A percentile compares a stretch with the other conserved stretches of the same genome.
These are phyloP conservation scores for Amiota minor DNA, from an alignment of 2,888 invertebrate genomes.

Conservation along the genomic window DNA sequence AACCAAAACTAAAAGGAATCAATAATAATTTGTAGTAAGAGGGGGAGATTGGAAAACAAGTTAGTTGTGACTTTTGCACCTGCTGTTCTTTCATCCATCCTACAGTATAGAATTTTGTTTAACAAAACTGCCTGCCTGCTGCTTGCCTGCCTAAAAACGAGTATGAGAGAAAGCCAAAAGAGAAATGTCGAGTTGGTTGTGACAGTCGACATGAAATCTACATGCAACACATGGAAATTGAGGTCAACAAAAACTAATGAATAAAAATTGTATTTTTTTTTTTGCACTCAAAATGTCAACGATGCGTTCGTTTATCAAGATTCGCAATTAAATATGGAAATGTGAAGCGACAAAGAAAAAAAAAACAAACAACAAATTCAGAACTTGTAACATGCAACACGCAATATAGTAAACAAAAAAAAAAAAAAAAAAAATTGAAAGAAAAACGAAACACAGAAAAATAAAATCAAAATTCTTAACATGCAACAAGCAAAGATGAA, in stretches of 20 bases:
- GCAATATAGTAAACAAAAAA: not conserved
- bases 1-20: not conserved
- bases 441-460: too few relatives aligned
- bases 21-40: not conserved
- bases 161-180: not conserved
- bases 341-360: conserved; percentile 44
- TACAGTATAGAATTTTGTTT: not conserved
- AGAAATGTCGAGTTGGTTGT: not conserved
- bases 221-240: conserved; percentile 20
- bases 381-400: not conserved
- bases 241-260: conserved; percentile 26
- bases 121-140: not conserved
- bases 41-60: not conserved
- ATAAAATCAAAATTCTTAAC: too few relatives aligned
- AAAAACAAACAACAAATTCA: not conserved
- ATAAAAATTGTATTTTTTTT: conserved; percentile 1
- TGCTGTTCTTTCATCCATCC: too few relatives aligned
- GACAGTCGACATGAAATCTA: conserved; percentile 21
- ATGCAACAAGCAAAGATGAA: too few relatives aligned
- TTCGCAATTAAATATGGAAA: conserved; percentile 67
- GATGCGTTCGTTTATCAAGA: conserved; percentile 56
- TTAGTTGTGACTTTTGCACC: not conserved
- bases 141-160: too few relatives aligned
- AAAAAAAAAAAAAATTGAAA: too few relatives aligned
- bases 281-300: conserved; percentile 28